Conservation (phyloP, 2,113 vertebrate genomes). For the Sus scrofa region DNA sequence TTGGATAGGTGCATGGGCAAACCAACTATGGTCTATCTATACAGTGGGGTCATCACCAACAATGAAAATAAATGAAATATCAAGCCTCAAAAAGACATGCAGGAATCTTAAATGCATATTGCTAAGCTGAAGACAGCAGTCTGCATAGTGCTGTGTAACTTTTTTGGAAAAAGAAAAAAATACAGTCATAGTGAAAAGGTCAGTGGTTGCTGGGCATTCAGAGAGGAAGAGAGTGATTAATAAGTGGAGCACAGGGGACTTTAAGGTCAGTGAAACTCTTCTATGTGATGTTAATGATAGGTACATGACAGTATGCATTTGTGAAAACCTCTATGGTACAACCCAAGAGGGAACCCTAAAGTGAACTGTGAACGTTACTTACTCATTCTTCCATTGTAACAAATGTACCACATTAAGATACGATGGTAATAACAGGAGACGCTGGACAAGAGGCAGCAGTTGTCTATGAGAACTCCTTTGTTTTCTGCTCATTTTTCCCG, state of each 20-base stretch:
- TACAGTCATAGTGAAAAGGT: background rate
- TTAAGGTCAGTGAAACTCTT: background rate
- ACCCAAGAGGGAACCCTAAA: background rate
- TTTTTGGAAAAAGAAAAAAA: background rate
- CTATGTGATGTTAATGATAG: background rate
- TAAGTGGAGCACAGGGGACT: accelerated
- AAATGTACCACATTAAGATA: background rate
- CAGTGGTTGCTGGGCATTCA: background rate
- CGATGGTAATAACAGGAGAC: background rate
- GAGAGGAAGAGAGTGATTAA: accelerated
- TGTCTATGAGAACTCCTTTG: background rate
- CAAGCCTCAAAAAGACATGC: background rate
- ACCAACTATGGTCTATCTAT: background rate
- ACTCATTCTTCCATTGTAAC: background rate
- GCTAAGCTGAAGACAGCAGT: background rate
- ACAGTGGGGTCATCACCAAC: background rate
- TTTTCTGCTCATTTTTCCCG: background rate
- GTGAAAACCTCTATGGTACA: background rate
- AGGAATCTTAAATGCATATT: background rate
- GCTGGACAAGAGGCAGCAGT: no score
- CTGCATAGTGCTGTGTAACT: background rate
- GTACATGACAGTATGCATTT: background rate
- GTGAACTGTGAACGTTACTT: background rate
- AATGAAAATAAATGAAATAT: background rate
- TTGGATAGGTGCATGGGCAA: background rate